Conservation (phyloP, 2,113 vertebrate genomes). For the Chaetura pelagica region DNA sequence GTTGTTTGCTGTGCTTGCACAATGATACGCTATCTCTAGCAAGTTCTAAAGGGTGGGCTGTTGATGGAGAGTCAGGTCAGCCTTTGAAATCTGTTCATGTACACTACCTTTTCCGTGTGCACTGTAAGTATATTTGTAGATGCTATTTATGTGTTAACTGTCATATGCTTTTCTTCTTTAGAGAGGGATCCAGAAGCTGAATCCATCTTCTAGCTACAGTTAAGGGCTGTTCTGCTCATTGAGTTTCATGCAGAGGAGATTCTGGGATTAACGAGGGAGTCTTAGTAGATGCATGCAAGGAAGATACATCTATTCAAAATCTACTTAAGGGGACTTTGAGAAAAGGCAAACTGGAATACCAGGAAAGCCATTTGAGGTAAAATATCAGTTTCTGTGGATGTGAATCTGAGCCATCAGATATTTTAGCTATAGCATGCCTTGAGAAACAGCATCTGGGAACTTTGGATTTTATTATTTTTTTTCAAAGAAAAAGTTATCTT, state of each 20-base stretch:
- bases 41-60: not conserved
- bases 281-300: not conserved
- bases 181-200: constrained; percentile 31
- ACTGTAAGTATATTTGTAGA: not conserved
- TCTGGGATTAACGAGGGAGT: constrained; percentile 3
- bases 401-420: not conserved
- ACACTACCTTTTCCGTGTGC: rapidly evolving
- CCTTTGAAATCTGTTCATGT: not conserved
- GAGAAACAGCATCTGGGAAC: not conserved
- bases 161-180: not conserved
- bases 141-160: not conserved
- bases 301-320: not conserved
- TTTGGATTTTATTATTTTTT: not conserved
- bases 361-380: not conserved
- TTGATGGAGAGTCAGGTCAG: not conserved
- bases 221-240: not conserved
- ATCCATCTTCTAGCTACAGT: not conserved
- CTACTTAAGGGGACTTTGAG: not conserved
- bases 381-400: not conserved
- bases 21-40: not conserved
- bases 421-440: not conserved
- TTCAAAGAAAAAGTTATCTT: not conserved
- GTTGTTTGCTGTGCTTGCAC: not conserved
- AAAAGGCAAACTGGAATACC: not conserved
- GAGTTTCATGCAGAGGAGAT: not conserved